Base-by-base conservation (phyloP, 2,888 invertebrate species). In the Druceiella hillmani region DNA sequence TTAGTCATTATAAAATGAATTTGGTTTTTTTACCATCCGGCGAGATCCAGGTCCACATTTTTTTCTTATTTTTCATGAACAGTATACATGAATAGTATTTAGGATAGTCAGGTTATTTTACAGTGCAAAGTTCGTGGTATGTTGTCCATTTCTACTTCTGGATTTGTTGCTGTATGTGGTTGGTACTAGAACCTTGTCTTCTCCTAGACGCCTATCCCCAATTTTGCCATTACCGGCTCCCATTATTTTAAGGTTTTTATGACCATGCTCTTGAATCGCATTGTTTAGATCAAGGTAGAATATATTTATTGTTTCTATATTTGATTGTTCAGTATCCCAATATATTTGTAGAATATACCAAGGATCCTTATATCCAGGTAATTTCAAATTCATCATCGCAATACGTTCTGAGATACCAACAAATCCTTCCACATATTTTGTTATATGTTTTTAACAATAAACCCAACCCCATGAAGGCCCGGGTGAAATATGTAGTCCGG, bases 301-400 rank as follows among this genome's bases (percentile, higher is more conserved):
- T 17, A 28, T 16, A 10, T 48, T 36, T 25, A 50, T 49, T 46
- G 43, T 25, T 37, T 14, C 32, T 25, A 13, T 3, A 10, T 46
- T 37, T 0, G 48, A 40, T 39, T 50, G 43, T 43, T 51, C 49
- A 3, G 52, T 51, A 5, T 47, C 51, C 9, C 49, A 50, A 13
- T 53, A 51, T 12, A 49, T 22, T 43, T 51, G 49, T 37, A 50
- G 12, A 12, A 52, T 48, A 2, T 50, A 43, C 51, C 49, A 50
- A 24, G 40, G n/a, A 36, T 50, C 44, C 32, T 46, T 43, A 26
- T 51, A 47, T 4, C 33, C 43, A 7, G 48, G 46, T 43, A 51
- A 24, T 15, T 49, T 50, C 4, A 52, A 3, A 31, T 47, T 50
- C 40, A 50, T 28, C 4, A 50, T 26, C 11, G 51, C 46, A 14